A percentile compares a stretch with the other conserved stretches of the same genome.
phyloP scores from a whole-genome alignment of 2,113 vertebrate genomes.

The Mus pahari region DNA sequence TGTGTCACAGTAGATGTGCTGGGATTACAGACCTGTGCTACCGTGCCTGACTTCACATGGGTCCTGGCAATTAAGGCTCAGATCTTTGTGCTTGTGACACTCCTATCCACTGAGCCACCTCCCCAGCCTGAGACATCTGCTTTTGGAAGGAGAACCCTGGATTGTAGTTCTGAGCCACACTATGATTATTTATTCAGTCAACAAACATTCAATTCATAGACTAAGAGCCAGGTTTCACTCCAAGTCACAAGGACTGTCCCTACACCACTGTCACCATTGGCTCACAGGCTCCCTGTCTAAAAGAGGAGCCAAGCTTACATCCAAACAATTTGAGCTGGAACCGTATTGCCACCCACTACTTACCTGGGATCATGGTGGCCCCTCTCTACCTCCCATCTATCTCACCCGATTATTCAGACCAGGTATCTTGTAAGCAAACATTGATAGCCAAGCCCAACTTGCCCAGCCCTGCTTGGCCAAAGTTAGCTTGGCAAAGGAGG shows the following conservation, averaged over 20 bases:
- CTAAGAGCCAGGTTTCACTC: neutral
- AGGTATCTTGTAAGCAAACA: neutral
- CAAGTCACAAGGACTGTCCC: neutral
- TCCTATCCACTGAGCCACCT: neutral
- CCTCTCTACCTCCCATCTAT: fast-evolving
- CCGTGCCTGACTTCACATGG: too few relatives aligned
- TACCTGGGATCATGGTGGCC: neutral
- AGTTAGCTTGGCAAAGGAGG: neutral
- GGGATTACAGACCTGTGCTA: neutral
- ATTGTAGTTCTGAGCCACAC: neutral
- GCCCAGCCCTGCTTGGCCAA: neutral
- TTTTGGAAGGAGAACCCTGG: neutral
- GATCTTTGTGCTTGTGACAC: neutral
- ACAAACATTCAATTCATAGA: neutral
- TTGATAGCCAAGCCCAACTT: neutral
- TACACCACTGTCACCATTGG: neutral
- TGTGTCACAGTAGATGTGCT: too few relatives aligned
- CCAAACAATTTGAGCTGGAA: neutral
- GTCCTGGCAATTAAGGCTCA: too few relatives aligned
- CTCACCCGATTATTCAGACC: neutral
- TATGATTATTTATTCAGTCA: neutral
- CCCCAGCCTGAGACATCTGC: neutral
- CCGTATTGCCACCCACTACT: neutral
- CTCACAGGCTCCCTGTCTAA: neutral
- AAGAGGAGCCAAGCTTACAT: neutral